These are phyloP conservation scores for Drosophila cracens DNA, from an alignment of 2,888 invertebrate species.

Conservation along the genomic window DNA sequence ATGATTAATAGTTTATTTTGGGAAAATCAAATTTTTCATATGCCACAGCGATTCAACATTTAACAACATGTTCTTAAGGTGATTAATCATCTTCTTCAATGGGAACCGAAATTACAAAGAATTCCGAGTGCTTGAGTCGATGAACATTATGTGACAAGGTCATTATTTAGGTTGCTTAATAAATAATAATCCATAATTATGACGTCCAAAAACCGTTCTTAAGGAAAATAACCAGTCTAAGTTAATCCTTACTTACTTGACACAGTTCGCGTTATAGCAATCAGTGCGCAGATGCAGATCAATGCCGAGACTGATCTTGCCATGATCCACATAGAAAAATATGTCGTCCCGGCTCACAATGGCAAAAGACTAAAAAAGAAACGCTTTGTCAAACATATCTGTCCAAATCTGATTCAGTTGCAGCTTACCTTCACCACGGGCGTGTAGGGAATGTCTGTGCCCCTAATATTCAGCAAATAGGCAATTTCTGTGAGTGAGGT, in stretches of 20 bases:
- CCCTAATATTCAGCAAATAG: slow-evolving; percentile 95
- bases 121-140: neutral
- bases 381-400: rapidly evolving
- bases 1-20: neutral
- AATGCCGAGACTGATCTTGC: slow-evolving; percentile 87
- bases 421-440: slow-evolving; percentile 89
- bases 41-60: neutral
- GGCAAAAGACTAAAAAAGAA: slow-evolving; percentile 88
- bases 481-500: slow-evolving; percentile 95
- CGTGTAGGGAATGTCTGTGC: slow-evolving; percentile 92
- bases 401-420: neutral
- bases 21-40: neutral
- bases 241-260: slow-evolving; percentile 86
- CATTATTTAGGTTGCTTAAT: neutral
- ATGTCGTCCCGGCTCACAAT: slow-evolving; percentile 88
- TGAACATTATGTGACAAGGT: neutral
- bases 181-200: neutral
- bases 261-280: slow-evolving; percentile 87
- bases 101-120: neutral
- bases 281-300: slow-evolving; percentile 86
- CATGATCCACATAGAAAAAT: slow-evolving; percentile 89
- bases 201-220: neutral
- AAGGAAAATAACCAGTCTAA: neutral
- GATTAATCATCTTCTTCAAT: neutral
- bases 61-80: neutral